Conservation (phyloP, 2,797 vertebrate species). For the Manis pentadactyla region DNA sequence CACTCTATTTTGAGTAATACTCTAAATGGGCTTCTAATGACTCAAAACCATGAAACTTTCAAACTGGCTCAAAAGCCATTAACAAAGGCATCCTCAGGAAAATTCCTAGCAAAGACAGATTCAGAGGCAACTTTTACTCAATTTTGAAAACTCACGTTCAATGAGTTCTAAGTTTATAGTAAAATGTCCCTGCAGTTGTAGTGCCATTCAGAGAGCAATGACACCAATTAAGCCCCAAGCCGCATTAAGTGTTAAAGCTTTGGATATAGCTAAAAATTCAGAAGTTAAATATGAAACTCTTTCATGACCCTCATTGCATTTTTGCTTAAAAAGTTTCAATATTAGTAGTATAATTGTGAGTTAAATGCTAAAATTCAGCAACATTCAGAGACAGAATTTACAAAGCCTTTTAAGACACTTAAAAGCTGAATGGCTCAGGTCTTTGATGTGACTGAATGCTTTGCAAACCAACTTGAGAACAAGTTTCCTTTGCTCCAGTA, state of each 20-base stretch:
- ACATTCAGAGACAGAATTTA: conserved; percentile 70
- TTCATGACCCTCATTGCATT: conserved; percentile 60
- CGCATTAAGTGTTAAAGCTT: conserved; percentile 46
- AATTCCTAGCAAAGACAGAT: conserved; percentile 64
- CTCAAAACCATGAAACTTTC: conserved; percentile 40
- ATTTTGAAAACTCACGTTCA: conserved; percentile 60
- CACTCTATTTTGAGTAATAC: conserved; percentile 51
- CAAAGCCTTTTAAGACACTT: conserved; percentile 73
- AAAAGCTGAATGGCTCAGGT: conserved; percentile 63
- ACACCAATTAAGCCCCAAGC: conserved; percentile 42
- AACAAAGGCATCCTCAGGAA: conserved; percentile 57
- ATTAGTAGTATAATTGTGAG: conserved; percentile 54
- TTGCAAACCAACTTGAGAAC: not conserved
- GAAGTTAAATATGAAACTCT: conserved; percentile 55
- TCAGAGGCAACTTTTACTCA: conserved; percentile 54
- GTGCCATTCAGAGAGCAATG: not conserved
- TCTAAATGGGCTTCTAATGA: conserved; percentile 52
- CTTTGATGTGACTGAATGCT: conserved; percentile 65
- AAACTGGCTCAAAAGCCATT: conserved; percentile 44
- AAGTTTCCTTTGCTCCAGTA: conserved; percentile 16
- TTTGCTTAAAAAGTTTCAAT: conserved; percentile 65
- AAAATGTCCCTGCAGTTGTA: conserved; percentile 1
- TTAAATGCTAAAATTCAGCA: conserved; percentile 67
- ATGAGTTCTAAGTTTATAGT: conserved; percentile 19
- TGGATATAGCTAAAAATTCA: conserved; percentile 44